phyloP scores from a whole-genome alignment of 2,797 vertebrate genomes.

The Acestrorhynchus altus region DNA sequence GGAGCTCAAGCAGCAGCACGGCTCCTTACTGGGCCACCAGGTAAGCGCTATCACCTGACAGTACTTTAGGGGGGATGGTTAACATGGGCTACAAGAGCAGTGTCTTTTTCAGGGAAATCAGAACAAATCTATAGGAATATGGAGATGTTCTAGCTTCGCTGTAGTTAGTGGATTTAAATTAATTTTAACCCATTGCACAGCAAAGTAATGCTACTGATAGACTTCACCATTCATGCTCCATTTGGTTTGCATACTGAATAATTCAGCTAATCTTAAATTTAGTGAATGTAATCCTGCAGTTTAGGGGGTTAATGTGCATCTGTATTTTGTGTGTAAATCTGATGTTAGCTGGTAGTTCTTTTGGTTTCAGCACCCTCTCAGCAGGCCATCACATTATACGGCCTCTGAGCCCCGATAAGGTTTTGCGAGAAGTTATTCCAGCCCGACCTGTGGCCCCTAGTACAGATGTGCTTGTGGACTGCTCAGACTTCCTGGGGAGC shows the following conservation, averaged over 20 bases:
- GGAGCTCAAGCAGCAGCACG: slow-evolving; percentile 90
- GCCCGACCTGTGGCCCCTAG: slow-evolving; percentile 70
- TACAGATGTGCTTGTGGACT: slow-evolving; percentile 75
- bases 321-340: not conserved
- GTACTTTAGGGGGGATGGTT: not conserved
- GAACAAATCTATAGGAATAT: no score
- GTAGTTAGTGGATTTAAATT: no score
- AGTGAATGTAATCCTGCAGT: not conserved
- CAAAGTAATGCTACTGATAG: no score
- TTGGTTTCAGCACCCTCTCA: slow-evolving; percentile 61
- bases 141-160: no score
- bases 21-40: slow-evolving; percentile 82
- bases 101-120: no score
- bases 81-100: not conserved
- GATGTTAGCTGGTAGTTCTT: not conserved
- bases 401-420: slow-evolving; percentile 78
- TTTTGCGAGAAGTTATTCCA: slow-evolving; percentile 76
- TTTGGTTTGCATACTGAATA: no score
- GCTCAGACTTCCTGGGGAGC: slow-evolving; percentile 75
- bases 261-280: not conserved
- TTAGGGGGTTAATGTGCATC: not conserved
- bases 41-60: slow-evolving; percentile 68
- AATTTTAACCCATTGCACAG: no score
- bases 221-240: no score
- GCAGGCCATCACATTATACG: slow-evolving; percentile 70